Evolutionary conservation across 1,140 invertebrate species (phyloP).

Genomic region (Bombus waltoni): DNA sequence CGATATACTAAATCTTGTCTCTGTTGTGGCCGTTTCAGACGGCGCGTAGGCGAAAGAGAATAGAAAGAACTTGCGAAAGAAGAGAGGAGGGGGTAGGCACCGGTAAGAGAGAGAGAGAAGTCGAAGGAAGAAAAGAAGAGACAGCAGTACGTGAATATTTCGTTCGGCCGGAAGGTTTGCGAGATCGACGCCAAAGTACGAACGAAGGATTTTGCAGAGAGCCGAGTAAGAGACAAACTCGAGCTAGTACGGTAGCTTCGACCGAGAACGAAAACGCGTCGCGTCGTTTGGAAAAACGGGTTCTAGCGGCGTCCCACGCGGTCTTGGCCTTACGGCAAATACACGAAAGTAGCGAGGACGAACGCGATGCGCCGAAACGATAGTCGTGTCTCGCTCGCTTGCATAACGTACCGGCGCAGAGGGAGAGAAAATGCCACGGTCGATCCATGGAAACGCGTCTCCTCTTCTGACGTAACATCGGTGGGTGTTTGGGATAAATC

Average conservation of each 20-base stretch:
- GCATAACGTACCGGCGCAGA: conserved; percentile 7
- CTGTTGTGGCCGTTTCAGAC: not conserved
- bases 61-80: not conserved
- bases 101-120: not conserved
- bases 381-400: not conserved
- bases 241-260: too few relatives aligned
- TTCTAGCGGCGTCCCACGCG: not conserved
- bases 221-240: fast-evolving
- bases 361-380: not conserved
- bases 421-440: not conserved
- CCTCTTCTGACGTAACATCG: not conserved
- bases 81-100: too few relatives aligned
- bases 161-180: not conserved
- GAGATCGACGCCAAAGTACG: not conserved
- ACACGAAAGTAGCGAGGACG: not conserved
- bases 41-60: too few relatives aligned
- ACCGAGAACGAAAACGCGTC: not conserved
- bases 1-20: not conserved
- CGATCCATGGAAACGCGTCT: not conserved
- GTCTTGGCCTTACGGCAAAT: not conserved
- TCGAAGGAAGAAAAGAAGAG: not conserved
- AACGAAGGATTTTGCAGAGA: too few relatives aligned
- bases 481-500: not conserved
- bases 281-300: not conserved
- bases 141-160: too few relatives aligned